Evolutionary conservation across 1,140 invertebrate species (phyloP).

Genomic region (Zaprionus vittiger): DNA sequence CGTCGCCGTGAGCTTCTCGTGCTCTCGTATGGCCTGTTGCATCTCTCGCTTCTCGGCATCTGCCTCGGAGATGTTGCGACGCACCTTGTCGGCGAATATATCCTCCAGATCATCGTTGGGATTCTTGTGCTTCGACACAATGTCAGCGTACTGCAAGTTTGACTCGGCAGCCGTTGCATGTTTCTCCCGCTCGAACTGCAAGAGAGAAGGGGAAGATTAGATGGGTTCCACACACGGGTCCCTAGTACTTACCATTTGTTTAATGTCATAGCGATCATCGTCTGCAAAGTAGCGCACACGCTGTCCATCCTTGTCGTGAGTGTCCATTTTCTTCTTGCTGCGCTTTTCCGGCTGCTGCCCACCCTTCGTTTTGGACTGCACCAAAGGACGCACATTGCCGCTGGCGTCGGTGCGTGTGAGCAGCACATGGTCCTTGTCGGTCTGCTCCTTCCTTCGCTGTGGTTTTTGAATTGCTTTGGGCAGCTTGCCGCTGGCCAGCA

Average conservation of each 20-base stretch:
- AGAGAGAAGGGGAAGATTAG: slow-evolving; percentile 4
- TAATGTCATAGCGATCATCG: slow-evolving; percentile 94
- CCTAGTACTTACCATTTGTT: slow-evolving; percentile 90
- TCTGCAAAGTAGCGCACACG: slow-evolving; percentile 94
- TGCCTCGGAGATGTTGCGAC: slow-evolving; percentile 87
- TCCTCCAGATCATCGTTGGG: slow-evolving; percentile 94
- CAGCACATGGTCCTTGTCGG: slow-evolving; percentile 86
- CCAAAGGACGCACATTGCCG: slow-evolving; percentile 87
- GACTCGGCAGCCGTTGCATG: slow-evolving; percentile 92
- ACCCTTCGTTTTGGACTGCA: slow-evolving; percentile 58
- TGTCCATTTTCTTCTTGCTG: slow-evolving; percentile 88
- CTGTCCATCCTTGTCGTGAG: slow-evolving; percentile 89
- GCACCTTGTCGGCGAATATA: slow-evolving; percentile 88
- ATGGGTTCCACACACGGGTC: not conserved
- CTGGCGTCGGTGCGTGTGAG: slow-evolving; percentile 89
- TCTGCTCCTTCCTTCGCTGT: not conserved
- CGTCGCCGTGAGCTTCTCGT: slow-evolving; percentile 85
- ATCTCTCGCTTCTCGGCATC: slow-evolving; percentile 87
- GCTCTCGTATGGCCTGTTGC: slow-evolving; percentile 91
- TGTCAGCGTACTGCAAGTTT: slow-evolving; percentile 91
- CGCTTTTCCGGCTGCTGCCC: slow-evolving; percentile 84
- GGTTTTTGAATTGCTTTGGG: slow-evolving; percentile 1
- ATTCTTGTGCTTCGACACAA: slow-evolving; percentile 89
- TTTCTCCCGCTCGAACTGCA: slow-evolving; percentile 95
- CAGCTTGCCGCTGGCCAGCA: slow-evolving; percentile 35